These are phyloP conservation scores for Macrocentrus cingulum DNA, from an alignment of 1,140 invertebrate genomes.

Conservation along the genomic window DNA sequence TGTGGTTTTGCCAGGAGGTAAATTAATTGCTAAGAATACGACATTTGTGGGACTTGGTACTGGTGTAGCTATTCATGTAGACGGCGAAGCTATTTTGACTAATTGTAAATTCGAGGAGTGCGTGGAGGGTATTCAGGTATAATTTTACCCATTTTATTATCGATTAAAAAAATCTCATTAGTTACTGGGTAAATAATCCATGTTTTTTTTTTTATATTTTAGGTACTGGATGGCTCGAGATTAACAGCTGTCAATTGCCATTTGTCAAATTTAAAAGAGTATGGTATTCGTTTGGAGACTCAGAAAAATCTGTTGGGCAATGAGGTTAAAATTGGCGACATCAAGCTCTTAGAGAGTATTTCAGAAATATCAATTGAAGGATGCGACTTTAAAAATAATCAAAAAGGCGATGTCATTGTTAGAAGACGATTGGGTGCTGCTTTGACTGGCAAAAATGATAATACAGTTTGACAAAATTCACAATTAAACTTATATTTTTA, in stretches of 20 bases:
- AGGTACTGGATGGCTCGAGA: slow-evolving; percentile 42
- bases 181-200: not conserved
- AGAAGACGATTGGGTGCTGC: slow-evolving; percentile 31
- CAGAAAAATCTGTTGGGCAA: slow-evolving; percentile 36
- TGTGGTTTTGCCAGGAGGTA: slow-evolving; percentile 48
- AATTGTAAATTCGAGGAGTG: slow-evolving; percentile 47
- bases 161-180: slow-evolving; percentile 1
- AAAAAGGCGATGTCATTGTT: slow-evolving; percentile 41
- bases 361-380: slow-evolving; percentile 40
- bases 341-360: slow-evolving; percentile 38
- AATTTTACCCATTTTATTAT: slow-evolving; percentile 2
- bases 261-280: slow-evolving; percentile 47
- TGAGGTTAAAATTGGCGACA: slow-evolving; percentile 35
- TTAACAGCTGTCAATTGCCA: slow-evolving; percentile 38
- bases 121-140: slow-evolving; percentile 48
- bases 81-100: slow-evolving; percentile 39
- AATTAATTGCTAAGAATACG: slow-evolving; percentile 43
- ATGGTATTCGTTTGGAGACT: slow-evolving; percentile 48
- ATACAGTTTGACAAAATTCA: slow-evolving; percentile 4
- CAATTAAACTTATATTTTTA: not conserved
- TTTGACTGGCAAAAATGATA: slow-evolving; percentile 37
- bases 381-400: slow-evolving; percentile 45
- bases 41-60: slow-evolving; percentile 48
- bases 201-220: slow-evolving; percentile 20
- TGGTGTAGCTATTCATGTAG: slow-evolving; percentile 41